phyloP scores from a whole-genome alignment of 1,140 invertebrate species.

The Dendroctonus ponderosae region DNA sequence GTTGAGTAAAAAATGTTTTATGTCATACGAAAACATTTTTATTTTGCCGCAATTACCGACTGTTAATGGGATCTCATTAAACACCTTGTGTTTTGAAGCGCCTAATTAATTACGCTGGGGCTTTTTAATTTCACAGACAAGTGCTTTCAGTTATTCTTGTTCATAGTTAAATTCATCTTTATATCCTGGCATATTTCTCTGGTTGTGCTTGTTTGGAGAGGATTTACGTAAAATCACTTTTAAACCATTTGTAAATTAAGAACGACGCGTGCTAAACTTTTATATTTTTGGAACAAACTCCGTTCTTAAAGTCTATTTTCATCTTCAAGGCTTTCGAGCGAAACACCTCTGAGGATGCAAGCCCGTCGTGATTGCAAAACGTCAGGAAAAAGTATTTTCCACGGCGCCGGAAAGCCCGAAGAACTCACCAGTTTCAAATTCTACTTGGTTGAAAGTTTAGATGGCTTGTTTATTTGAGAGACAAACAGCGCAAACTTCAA shows the following conservation, averaged over 20 bases:
- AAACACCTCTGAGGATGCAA: no score
- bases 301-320: no score
- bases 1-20: constrained; percentile 23
- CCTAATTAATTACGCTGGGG: constrained; percentile 8
- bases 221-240: no score
- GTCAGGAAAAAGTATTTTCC: no score
- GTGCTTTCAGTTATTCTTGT: constrained; percentile 1
- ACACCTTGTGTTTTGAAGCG: constrained; percentile 17
- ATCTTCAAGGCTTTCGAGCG: no score
- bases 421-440: neutral
- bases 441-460: constrained; percentile 10
- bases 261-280: no score
- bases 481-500: constrained; percentile 16
- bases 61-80: constrained; percentile 15
- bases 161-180: constrained; percentile 1
- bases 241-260: no score
- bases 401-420: no score
- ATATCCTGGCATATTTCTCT: no score
- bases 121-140: constrained; percentile 15
- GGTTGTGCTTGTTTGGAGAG: no score
- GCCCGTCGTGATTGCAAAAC: no score
- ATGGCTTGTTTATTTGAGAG: constrained; percentile 20
- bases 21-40: constrained; percentile 25
- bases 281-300: no score
- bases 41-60: constrained; percentile 15